Conservation (phyloP, 2,113 vertebrate genomes). For the Choloepus hoffmanni region DNA sequence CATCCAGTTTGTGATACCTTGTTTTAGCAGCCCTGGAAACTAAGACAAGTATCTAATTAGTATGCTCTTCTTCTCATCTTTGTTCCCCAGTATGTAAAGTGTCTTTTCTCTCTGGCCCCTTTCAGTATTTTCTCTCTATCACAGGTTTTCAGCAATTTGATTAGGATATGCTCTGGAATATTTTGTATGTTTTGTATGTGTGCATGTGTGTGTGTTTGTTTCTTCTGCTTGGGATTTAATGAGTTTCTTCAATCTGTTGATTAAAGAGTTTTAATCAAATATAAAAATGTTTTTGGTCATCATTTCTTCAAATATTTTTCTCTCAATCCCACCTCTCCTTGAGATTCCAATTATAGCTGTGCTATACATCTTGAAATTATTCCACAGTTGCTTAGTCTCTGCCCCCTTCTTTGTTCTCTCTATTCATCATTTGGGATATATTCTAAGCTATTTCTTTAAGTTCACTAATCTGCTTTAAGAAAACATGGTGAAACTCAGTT, state of each 20-base stretch:
- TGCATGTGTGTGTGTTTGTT: rapidly evolving
- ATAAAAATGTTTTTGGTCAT: neutral
- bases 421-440: rapidly evolving
- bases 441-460: neutral
- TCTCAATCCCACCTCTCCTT: no score
- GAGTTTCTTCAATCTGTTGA: neutral
- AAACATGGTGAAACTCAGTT: neutral
- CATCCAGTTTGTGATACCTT: no score
- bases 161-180: no score
- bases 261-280: neutral
- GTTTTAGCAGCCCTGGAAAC: no score
- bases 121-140: rapidly evolving
- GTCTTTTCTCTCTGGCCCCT: neutral
- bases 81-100: rapidly evolving
- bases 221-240: neutral
- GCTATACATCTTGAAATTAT: rapidly evolving
- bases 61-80: rapidly evolving
- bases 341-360: neutral
- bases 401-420: rapidly evolving
- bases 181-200: no score
- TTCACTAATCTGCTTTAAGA: neutral
- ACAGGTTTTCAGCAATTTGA: rapidly evolving
- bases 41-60: rapidly evolving
- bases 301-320: neutral
- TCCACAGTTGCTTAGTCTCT: rapidly evolving